Conservation (phyloP, 1,140 invertebrate species). For the Oncopodura yosiiana region DNA sequence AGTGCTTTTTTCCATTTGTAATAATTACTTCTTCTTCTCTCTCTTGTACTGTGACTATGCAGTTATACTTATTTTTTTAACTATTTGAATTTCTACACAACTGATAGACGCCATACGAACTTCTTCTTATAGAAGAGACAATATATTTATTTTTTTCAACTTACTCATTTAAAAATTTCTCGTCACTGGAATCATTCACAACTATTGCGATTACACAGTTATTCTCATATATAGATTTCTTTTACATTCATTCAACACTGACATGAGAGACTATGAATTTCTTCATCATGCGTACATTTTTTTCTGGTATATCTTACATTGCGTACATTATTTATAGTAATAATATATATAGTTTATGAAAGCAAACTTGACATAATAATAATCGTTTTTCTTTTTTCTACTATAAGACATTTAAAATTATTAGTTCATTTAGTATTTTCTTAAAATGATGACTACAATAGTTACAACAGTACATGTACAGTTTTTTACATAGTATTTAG, state of each 20-base stretch:
- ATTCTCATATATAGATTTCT: neutral
- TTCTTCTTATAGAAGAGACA: neutral
- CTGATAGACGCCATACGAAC: neutral
- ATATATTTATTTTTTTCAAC: neutral
- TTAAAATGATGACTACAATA: no score
- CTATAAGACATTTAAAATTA: neutral
- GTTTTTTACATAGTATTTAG: neutral
- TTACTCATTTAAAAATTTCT: neutral
- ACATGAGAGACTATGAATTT: no score
- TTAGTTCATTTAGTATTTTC: neutral
- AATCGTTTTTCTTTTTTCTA: neutral
- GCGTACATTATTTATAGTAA: neutral
- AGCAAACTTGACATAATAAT: neutral
- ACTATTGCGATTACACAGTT: neutral
- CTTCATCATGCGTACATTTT: no score
- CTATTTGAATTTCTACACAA: slow-evolving; percentile 1
- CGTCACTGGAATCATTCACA: neutral
- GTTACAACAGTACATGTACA: neutral
- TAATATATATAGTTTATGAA: neutral
- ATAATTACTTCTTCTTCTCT: no score
- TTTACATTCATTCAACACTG: neutral
- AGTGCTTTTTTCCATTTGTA: no score
- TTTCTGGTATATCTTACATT: no score
- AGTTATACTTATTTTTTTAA: slow-evolving; percentile 7
- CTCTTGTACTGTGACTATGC: neutral